Evolutionary conservation across 2,888 invertebrate genomes (phyloP).

Genomic region (Dynastes hyllus): DNA sequence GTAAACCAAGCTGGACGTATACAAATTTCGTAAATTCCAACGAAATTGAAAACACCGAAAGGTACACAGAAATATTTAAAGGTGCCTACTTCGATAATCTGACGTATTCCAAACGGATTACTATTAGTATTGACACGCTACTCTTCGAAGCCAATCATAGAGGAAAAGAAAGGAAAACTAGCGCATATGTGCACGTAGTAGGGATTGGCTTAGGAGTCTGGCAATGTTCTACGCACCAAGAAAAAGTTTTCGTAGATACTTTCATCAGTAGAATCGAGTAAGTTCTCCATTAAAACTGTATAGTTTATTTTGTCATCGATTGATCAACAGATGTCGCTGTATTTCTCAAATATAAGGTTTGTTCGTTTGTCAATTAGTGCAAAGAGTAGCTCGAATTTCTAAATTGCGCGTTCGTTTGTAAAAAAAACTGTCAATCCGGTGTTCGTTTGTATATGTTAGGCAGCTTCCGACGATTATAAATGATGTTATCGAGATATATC

Average conservation of each 20-base stretch:
- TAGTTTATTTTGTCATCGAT: no score
- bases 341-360: no score
- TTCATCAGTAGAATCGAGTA: conserved; percentile 59
- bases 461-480: no score
- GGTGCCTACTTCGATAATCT: conserved; percentile 68
- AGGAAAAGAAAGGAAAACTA: conserved; percentile 67
- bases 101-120: conserved; percentile 67
- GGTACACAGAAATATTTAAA: conserved; percentile 51
- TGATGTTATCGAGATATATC: no score
- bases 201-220: conserved; percentile 64
- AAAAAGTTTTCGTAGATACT: conserved; percentile 59
- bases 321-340: no score
- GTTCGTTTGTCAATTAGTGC: no score
- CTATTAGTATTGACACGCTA: conserved; percentile 68
- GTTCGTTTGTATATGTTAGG: no score
- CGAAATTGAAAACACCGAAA: conserved; percentile 20
- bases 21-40: conserved; percentile 42
- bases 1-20: conserved; percentile 55
- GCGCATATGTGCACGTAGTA: conserved; percentile 69
- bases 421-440: no score
- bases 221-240: conserved; percentile 59
- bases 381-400: no score
- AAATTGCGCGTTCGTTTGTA: no score
- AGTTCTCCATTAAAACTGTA: conserved; percentile 9
- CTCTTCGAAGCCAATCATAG: conserved; percentile 70